Conservation (phyloP, 2,113 vertebrate genomes). For the Todiramphus chloris region DNA sequence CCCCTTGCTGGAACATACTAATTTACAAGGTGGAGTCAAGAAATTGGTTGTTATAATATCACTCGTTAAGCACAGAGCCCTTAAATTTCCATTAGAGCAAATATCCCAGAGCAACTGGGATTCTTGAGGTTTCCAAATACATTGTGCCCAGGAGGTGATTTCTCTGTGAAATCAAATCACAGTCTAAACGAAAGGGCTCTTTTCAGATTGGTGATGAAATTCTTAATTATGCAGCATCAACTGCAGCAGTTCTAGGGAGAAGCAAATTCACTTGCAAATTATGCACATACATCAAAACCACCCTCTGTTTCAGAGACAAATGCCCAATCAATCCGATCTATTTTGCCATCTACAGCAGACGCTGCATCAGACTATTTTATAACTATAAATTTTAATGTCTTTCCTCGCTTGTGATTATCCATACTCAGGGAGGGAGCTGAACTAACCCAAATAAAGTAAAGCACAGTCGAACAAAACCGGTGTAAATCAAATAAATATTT, state of each 20-base stretch:
- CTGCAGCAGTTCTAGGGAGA: neutral
- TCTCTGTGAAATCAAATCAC: neutral
- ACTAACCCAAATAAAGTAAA: constrained; percentile 6
- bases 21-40: neutral
- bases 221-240: constrained; percentile 48
- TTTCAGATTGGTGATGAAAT: constrained; percentile 34
- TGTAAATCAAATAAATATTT: neutral
- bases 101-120: neutral
- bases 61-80: neutral
- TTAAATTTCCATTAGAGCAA: neutral
- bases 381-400: constrained; percentile 43
- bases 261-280: constrained; percentile 43
- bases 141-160: neutral
- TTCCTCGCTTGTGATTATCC: constrained; percentile 10
- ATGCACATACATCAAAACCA: constrained; percentile 61
- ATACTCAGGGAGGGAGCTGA: neutral
- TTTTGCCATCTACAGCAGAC: constrained; percentile 46
- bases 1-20: neutral
- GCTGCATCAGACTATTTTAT: constrained; percentile 39
- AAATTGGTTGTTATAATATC: neutral
- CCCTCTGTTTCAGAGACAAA: constrained; percentile 56
- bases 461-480: neutral
- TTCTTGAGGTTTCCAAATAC: neutral
- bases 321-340: constrained; percentile 41
- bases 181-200: neutral